Base-by-base conservation (phyloP, 2,113 vertebrate genomes). In the Otus sunia region DNA sequence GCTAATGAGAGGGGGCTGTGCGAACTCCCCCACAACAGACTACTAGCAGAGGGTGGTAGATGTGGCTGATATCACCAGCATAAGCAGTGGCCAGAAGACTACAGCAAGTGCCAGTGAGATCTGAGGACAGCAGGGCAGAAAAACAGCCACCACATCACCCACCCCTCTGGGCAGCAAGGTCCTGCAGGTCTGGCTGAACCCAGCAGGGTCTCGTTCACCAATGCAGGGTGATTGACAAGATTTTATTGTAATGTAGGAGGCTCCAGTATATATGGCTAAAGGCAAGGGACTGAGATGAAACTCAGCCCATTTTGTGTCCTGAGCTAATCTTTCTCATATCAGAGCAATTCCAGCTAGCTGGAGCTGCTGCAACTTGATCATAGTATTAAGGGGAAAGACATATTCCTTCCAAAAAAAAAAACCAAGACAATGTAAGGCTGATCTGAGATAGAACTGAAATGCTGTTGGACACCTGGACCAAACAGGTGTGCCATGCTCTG, bases 141-240 rank as follows among this genome's bases (percentile, higher is more conserved):
- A 4, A 74, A 43, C 3, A 4, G 62, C 27, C 58, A n/a, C 10
- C n/a, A 30, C 34, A 7, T 2, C 43, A 55, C 3, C 23, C 29
- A 55, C 3, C 23, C 29, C 27, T n/a, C 74, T 18, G 39, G 47
- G 32, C 12, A 50, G 22, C 1, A 1, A 86, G 62, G 23, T 50
- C 47, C 32, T 27, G 32, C 39, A 43, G 27, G 10, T 72, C 36
- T 60, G 64, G 12, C 45, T 81, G 80, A 60, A 75, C 49, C 36
- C 49, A 55, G 6, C 0, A 3, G 27, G 23, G 12, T 62, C 12
- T 79, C 0, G 0, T 45, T 67, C 39, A 53, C 12, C 62, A 29
- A 0, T 27, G 29, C 36, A 89, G 12, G 20, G 22, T 13, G 20
- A 55, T 6, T 72, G 39, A 6, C 5, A 76, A 71, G 45, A 37